These are phyloP conservation scores for Metellina segmentata DNA, from an alignment of 2,888 invertebrate genomes.

Conservation along the genomic window DNA sequence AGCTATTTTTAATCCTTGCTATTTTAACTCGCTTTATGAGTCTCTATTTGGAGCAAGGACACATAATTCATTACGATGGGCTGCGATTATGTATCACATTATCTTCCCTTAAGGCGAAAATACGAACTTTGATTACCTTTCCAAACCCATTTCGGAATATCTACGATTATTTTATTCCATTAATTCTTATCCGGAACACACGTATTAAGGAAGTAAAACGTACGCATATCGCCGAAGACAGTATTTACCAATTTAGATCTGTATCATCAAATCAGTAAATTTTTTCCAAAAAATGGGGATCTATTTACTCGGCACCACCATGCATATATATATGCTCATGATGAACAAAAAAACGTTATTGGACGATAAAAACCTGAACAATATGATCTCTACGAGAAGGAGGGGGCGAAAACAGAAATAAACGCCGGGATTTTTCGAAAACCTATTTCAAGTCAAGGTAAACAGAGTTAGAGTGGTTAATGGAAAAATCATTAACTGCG, in stretches of 20 bases:
- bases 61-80: no score
- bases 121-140: no score
- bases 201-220: no score
- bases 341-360: not conserved
- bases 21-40: no score
- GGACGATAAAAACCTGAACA: not conserved
- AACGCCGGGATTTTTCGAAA: not conserved
- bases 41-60: no score
- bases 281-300: not conserved
- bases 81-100: no score
- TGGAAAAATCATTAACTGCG: conserved; percentile 26
- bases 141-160: no score
- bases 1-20: no score
- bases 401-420: not conserved
- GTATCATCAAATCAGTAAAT: not conserved
- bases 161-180: no score
- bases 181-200: no score
- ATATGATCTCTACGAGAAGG: not conserved
- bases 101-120: no score
- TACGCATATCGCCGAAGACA: not conserved
- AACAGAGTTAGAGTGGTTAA: conserved; percentile 27
- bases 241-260: not conserved
- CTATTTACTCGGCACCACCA: not conserved
- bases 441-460: conserved; percentile 11
- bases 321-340: not conserved